Evolutionary conservation across 1,140 invertebrate species (phyloP), one percentile per base, ranked within the genome.

Genomic region (Panagrolaimus sp.): DNA sequence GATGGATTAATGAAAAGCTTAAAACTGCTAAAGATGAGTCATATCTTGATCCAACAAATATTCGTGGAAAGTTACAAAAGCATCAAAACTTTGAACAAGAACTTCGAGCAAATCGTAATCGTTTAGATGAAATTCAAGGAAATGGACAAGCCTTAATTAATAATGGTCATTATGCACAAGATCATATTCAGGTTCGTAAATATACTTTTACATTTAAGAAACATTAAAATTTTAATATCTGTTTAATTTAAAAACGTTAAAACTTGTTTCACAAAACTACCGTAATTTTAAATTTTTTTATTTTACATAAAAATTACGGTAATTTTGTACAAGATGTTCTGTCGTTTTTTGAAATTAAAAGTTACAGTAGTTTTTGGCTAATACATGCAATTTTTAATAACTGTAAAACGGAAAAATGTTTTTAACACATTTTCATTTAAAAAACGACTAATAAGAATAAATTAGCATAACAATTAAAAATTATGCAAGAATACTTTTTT

Each of bases 41-140:
- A 78, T 98, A 98, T 80, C 85, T 97, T 81, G 95, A 98, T 85
- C 94, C 95, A 0, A 98, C 94, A 0, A 98, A 98, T 86, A 86
- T 99, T 66, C 96, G 96, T 82, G 95, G 94, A 0, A 99, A 99
- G 85, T 90, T 97, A 46, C 96, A 98, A 84, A 98, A 98, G 84
- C 96, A 98, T 83, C 92, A 94, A 83, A 98, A 97, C 83, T 98
- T 98, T 83, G 93, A 95, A 82, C 92, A 95, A 82, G 93, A 96
- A 84, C 83, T 96, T 63, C 91, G 90, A 77, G 92, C 93, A 4
- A 96, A 96, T 81, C 91, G 91, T 80, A 90, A 90, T 7, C 88
- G 95, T 11, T 92, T 98, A 83, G 93, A 97, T 76, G 92, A 96
- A 78, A 91, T 97, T 73, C 91, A 91, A 48, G 88, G 80, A 14